Evolutionary conservation across 2,797 vertebrate species (phyloP).

Genomic region (Notolabrus celidotus): DNA sequence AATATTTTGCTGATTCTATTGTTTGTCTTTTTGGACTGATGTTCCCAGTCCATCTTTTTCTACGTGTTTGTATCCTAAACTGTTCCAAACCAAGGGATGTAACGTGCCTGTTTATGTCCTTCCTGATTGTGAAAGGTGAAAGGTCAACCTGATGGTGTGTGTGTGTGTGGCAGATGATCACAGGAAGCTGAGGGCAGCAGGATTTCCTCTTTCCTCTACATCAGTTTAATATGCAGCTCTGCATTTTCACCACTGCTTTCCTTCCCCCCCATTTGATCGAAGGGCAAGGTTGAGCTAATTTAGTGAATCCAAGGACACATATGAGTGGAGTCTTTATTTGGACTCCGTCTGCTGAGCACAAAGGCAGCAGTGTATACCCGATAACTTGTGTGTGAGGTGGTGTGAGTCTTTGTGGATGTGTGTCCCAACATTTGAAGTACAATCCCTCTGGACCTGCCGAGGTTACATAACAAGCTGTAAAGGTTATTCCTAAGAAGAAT

Average conservation of each 20-base stretch:
- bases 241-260: constrained; percentile 47
- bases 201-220: constrained; percentile 74
- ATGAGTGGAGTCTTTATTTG: constrained; percentile 71
- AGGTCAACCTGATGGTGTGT: constrained; percentile 44
- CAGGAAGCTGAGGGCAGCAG: constrained; percentile 73
- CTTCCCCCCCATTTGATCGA: constrained; percentile 53
- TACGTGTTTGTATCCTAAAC: constrained; percentile 4
- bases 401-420: constrained; percentile 18
- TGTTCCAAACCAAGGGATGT: constrained; percentile 20
- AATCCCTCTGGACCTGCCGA: constrained; percentile 26
- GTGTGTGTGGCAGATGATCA: constrained; percentile 58
- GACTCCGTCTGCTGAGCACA: constrained; percentile 51
- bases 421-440: constrained; percentile 33
- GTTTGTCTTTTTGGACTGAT: neutral
- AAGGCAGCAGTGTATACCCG: constrained; percentile 65
- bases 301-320: constrained; percentile 54
- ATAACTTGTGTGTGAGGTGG: constrained; percentile 41
- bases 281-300: constrained; percentile 61
- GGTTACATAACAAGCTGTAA: constrained; percentile 42
- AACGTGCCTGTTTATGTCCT: constrained; percentile 36
- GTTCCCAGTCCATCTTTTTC: constrained; percentile 12
- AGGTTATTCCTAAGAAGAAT: constrained; percentile 21
- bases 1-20: neutral
- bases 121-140: constrained; percentile 52
- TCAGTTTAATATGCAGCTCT: constrained; percentile 53